Percentiles rank a stretch among this genome's conserved stretches.
These are phyloP conservation scores for Caenorhabditis inopinata DNA, from an alignment of 1,140 invertebrate genomes.

Conservation along the genomic window DNA sequence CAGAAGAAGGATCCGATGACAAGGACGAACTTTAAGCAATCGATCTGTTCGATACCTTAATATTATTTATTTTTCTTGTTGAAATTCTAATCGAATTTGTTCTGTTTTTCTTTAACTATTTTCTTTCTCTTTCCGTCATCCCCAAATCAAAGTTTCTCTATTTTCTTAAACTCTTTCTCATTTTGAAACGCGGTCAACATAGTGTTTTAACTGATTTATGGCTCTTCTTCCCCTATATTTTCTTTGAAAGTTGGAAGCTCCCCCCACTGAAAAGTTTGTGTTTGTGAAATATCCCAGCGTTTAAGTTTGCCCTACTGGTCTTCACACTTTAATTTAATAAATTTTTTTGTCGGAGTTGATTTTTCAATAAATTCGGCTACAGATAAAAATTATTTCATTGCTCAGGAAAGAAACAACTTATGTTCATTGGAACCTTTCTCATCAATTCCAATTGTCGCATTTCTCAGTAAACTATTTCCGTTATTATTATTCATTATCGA, in stretches of 20 bases:
- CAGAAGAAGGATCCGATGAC: constrained; percentile 53
- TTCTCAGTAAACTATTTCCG: too few relatives aligned
- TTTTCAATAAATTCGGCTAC: neutral
- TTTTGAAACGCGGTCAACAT: constrained; percentile 17
- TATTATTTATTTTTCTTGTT: neutral
- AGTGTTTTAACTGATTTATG: constrained; percentile 24
- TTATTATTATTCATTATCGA: too few relatives aligned
- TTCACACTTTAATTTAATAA: constrained; percentile 4
- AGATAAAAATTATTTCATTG: neutral
- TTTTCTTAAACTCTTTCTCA: constrained; percentile 7
- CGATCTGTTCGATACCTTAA: neutral
- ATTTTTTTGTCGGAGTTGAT: neutral
- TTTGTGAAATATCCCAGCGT: constrained; percentile 30
- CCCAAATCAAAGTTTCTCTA: neutral
- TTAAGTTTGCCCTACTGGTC: constrained; percentile 22
- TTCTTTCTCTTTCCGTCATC: too few relatives aligned
- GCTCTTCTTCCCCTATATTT: neutral
- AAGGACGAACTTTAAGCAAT: constrained; percentile 63
- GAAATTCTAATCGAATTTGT: neutral
- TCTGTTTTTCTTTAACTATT: neutral
- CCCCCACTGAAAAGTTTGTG: neutral
- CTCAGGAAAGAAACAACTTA: too few relatives aligned
- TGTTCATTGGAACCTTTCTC: too few relatives aligned
- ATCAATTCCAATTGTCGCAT: too few relatives aligned
- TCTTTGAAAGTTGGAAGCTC: neutral